Evolutionary conservation across 1,140 invertebrate genomes (phyloP), one percentile per base, ranked within the genome.

Genomic region (Drosophila ironensis): DNA sequence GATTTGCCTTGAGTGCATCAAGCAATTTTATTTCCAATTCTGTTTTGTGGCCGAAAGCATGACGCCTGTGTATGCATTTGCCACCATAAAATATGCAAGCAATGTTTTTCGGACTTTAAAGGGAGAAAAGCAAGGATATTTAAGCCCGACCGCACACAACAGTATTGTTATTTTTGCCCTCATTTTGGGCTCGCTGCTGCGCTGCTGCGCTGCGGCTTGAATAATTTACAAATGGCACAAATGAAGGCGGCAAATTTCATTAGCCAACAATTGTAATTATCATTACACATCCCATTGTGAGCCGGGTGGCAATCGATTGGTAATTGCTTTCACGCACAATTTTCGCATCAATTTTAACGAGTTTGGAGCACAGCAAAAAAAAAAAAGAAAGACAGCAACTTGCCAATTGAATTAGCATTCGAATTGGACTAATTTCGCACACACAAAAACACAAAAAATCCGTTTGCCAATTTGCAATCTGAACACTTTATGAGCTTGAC

Each of bases 391-490:
- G 20, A 40, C 12, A 24, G 12, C 19, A 46, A 33, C 20, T 56
- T 59, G 17, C 9, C 2, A 56, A 56, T 56, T 41, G 8, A 60
- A 56, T 60, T 60, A 41, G 53, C 46, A 56, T 56, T 56, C 53
- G 30, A 37, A 56, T 52, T 25, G 46, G 7, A 56, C 22, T 52
- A 37, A 56, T 56, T 56, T 52, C 20, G 11, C 53, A 35, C 53
- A 19, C 28, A 37, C n/a, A n/a, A n/a, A n/a, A n/a, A n/a, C n/a
- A n/a, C n/a, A n/a, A n/a, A n/a, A n/a, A n/a, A n/a, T n/a, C n/a
- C n/a, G n/a, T n/a, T n/a, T n/a, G 50, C 33, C 50, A 59, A 59
- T 59, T 59, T 56, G 35, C 50, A 22, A 56, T 24, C 35, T 40
- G 3, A n/a, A n/a, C n/a, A 30, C 52, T 54, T 57, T 27, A 25